A percentile compares a stretch with the other conserved stretches of the same genome.
These are phyloP conservation scores for Chamaedrilus cognettii DNA, from an alignment of 2,888 invertebrate genomes.

Conservation along the genomic window DNA sequence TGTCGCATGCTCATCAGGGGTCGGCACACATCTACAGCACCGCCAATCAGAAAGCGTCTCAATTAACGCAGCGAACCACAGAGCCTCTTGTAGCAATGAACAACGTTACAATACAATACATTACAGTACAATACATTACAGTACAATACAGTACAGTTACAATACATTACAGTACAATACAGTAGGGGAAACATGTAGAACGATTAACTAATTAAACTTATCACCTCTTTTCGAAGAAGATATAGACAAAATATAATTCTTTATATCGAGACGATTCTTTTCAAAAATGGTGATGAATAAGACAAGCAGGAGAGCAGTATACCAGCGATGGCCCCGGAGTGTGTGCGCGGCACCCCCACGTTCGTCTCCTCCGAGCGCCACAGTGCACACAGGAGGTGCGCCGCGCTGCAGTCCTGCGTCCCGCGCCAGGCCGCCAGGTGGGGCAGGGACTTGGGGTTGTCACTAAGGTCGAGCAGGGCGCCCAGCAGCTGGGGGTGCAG, in stretches of 20 bases:
- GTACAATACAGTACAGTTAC: too few relatives aligned
- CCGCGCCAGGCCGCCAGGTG: conserved; percentile 59
- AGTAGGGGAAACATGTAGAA: neutral
- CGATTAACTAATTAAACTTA: too few relatives aligned
- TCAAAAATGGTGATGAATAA: neutral
- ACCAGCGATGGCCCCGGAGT: conserved; percentile 51
- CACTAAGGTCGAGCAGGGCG: conserved; percentile 57
- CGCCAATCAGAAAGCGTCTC: neutral
- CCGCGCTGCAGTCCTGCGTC: conserved; percentile 47
- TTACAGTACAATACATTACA: too few relatives aligned
- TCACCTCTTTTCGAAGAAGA: too few relatives aligned
- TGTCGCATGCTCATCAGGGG: conserved; percentile 53
- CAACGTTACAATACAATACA: too few relatives aligned
- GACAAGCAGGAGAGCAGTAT: neutral
- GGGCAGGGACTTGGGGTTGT: conserved; percentile 57
- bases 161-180: too few relatives aligned
- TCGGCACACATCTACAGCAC: conserved; percentile 42
- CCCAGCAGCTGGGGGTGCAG: conserved; percentile 58
- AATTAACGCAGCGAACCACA: too few relatives aligned
- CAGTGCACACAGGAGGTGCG: conserved; percentile 57
- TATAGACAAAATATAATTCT: too few relatives aligned
- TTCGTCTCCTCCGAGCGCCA: conserved; percentile 58
- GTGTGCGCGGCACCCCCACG: conserved; percentile 52
- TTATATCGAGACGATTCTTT: neutral
- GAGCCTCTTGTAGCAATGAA: neutral